Evolutionary conservation across 2,888 invertebrate species (phyloP).

Genomic region (Sminthurinus aureus): DNA sequence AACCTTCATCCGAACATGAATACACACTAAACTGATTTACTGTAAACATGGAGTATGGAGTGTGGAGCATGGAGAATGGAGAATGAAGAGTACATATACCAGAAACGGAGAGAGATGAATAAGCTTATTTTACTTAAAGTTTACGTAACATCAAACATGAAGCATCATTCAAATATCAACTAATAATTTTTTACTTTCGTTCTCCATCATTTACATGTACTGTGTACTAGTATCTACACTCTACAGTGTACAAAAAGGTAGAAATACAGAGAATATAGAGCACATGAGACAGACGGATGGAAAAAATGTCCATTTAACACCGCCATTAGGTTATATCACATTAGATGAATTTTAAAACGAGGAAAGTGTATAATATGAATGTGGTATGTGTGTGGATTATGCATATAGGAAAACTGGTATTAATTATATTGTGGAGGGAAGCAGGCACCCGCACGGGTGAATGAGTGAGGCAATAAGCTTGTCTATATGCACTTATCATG

Average conservation of each 20-base stretch:
- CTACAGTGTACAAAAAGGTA: no score
- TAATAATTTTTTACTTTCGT: no score
- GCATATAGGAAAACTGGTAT: not conserved
- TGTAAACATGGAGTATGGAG: not conserved
- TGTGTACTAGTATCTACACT: no score
- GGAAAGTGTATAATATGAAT: not conserved
- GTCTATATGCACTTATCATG: not conserved
- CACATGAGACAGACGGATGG: no score
- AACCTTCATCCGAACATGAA: not conserved
- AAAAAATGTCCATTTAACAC: not conserved
- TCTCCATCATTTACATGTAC: no score
- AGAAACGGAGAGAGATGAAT: no score
- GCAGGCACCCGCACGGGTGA: conserved; percentile 24
- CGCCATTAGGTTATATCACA: not conserved
- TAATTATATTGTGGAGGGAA: not conserved
- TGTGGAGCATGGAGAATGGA: no score
- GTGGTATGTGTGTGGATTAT: not conserved
- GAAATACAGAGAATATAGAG: no score
- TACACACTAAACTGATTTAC: not conserved
- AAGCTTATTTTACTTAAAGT: not conserved
- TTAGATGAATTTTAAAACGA: not conserved
- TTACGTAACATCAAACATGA: not conserved
- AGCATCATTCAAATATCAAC: no score
- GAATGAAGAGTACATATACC: no score
- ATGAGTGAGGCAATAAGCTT: conserved; percentile 21